Evolutionary conservation across 1,140 invertebrate genomes (phyloP).

Genomic region (Drosophila oshimai): DNA sequence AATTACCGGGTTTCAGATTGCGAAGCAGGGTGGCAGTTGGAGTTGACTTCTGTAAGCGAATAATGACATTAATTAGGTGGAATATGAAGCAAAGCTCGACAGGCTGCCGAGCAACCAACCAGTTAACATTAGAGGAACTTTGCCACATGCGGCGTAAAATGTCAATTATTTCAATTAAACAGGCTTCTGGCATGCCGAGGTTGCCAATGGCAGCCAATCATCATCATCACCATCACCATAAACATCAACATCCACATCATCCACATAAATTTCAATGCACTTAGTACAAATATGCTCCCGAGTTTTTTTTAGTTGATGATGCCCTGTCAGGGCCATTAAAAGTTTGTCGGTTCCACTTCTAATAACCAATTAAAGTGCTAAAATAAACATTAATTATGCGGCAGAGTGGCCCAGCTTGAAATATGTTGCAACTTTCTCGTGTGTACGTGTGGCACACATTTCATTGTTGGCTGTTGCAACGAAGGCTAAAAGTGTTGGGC

Average conservation of each 20-base stretch:
- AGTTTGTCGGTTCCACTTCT: slow-evolving; percentile 48
- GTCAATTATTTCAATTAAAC: slow-evolving; percentile 48
- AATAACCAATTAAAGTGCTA: slow-evolving; percentile 76
- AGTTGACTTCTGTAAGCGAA: slow-evolving; percentile 6
- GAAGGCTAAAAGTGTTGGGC: not conserved
- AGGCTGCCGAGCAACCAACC: slow-evolving; percentile 2
- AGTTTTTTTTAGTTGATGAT: not conserved
- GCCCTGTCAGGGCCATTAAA: slow-evolving; percentile 55
- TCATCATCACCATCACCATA: not conserved
- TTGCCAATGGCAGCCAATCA: slow-evolving; percentile 23
- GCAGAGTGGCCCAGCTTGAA: not conserved
- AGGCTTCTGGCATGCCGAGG: slow-evolving; percentile 1
- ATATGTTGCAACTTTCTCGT: slow-evolving; percentile 30
- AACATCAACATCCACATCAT: slow-evolving; percentile 7
- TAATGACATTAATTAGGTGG: slow-evolving; percentile 36
- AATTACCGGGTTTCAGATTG: slow-evolving; percentile 15
- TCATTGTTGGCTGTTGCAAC: slow-evolving; percentile 21
- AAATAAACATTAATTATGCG: slow-evolving; percentile 77
- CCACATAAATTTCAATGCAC: slow-evolving; percentile 44
- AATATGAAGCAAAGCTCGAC: slow-evolving; percentile 10
- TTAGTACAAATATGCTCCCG: slow-evolving; percentile 21
- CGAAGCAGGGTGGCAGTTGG: no score
- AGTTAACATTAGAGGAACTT: slow-evolving; percentile 44
- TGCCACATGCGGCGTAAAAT: slow-evolving; percentile 42
- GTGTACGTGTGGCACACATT: not conserved